Evolutionary conservation across 2,797 vertebrate species (phyloP).

Genomic region (Pelobates cultripes): DNA sequence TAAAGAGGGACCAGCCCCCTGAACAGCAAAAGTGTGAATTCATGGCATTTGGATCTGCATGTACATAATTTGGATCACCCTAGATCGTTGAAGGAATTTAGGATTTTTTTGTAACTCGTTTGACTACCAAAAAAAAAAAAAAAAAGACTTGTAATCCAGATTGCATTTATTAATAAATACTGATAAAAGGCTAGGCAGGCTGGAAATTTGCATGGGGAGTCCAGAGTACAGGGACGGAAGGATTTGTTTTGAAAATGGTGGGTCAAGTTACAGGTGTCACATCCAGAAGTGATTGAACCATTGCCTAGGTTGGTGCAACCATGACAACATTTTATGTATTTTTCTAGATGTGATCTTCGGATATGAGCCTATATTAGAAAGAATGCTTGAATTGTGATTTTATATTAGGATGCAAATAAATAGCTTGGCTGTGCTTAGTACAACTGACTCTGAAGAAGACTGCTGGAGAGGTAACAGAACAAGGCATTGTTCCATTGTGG

Average conservation of each 20-base stretch:
- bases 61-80: neutral
- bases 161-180: neutral
- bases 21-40: neutral
- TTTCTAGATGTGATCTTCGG: too few species aligned
- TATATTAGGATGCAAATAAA: neutral
- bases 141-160: neutral
- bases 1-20: conserved; percentile 45
- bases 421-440: neutral
- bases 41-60: neutral
- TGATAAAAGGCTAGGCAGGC: neutral
- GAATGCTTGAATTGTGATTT: neutral
- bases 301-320: too few species aligned
- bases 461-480: too few species aligned
- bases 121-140: too few species aligned
- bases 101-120: too few species aligned
- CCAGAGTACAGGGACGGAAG: neutral
- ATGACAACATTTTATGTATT: too few species aligned
- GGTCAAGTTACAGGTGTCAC: too few species aligned
- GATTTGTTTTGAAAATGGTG: too few species aligned
- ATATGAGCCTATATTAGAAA: neutral
- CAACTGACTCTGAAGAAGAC: neutral
- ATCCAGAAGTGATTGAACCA: too few species aligned
- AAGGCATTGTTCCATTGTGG: too few species aligned
- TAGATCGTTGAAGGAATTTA: too few species aligned
- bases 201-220: too few species aligned